A percentile compares a stretch with the other conserved stretches of the same genome.
Conservation (phyloP, 2,797 vertebrate genomes). For the Karalla daura region DNA sequence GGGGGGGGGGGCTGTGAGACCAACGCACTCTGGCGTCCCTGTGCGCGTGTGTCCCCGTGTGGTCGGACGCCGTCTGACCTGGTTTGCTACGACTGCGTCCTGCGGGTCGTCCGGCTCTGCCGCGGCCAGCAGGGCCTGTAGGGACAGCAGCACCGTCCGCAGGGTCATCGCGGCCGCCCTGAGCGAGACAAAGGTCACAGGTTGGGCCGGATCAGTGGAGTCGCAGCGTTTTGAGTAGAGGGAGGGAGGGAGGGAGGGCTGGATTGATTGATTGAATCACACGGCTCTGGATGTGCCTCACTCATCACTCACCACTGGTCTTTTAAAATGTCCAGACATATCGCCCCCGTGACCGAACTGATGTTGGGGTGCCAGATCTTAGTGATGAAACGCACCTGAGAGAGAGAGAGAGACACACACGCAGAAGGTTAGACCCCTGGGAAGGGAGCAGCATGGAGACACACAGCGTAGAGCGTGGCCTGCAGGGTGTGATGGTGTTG, state of each 20-base stretch:
- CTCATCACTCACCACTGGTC: conserved; percentile 99
- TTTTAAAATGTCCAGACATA: conserved; percentile 99
- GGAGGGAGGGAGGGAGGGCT: not conserved
- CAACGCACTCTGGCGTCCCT: too few species aligned
- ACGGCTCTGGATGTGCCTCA: conserved; percentile 12
- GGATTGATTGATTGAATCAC: not conserved
- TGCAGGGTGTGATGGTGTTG: not conserved
- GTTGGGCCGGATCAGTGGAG: conserved; percentile 7
- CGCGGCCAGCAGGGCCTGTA: conserved; percentile 97
- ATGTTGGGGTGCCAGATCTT: conserved; percentile 99
- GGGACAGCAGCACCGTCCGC: conserved; percentile 96
- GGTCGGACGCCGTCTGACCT: too few species aligned
- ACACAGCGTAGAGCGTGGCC: not conserved
- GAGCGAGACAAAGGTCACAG: conserved; percentile 50
- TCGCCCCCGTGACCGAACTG: conserved; percentile 99
- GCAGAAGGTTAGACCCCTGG: too few species aligned
- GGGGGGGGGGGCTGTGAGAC: too few species aligned
- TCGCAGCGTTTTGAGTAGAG: not conserved
- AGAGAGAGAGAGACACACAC: too few species aligned
- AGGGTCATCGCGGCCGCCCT: conserved; percentile 99
- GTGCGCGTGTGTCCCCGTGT: too few species aligned
- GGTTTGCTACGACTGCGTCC: conserved; percentile 98
- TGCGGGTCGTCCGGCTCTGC: conserved; percentile 99
- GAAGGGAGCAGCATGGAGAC: too few species aligned
- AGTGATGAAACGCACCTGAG: conserved; percentile 98